Evolutionary conservation across 2,113 vertebrate genomes (phyloP).

Genomic region (Genyomyrus donnyi): DNA sequence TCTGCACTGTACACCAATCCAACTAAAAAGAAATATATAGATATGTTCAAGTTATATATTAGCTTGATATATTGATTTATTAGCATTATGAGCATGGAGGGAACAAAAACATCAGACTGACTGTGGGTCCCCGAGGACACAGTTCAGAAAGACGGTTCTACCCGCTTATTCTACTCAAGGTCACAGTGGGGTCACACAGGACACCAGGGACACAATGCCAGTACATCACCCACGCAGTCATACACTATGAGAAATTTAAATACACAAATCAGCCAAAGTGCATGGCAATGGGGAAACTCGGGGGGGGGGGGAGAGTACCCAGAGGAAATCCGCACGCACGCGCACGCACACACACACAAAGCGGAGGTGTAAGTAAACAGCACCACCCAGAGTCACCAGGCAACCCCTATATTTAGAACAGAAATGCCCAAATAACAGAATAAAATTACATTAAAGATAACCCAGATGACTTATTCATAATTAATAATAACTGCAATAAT

Average conservation of each 20-base stretch:
- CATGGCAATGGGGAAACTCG: too few relatives aligned
- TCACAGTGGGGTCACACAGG: too few relatives aligned
- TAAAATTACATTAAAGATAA: not conserved
- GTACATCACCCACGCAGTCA: too few relatives aligned
- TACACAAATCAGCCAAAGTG: too few relatives aligned
- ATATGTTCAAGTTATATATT: not conserved
- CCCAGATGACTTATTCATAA: not conserved
- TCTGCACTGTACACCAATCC: conserved; percentile 77
- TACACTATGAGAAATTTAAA: too few relatives aligned
- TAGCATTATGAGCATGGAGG: not conserved
- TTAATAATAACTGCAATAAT: not conserved
- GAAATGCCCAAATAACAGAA: not conserved
- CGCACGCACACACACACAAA: not conserved
- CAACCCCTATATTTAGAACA: not conserved
- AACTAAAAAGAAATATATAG: conserved; percentile 51
- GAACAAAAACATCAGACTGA: too few relatives aligned
- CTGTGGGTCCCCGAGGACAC: too few relatives aligned
- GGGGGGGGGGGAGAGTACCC: not conserved
- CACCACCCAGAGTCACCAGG: not conserved
- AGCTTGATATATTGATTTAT: too few relatives aligned
- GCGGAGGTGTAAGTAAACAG: not conserved
- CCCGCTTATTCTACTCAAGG: too few relatives aligned
- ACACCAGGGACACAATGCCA: too few relatives aligned
- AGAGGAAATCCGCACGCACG: too few relatives aligned
- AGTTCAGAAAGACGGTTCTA: too few relatives aligned